Evolutionary conservation across 2,888 invertebrate genomes (phyloP), one percentile per base, ranked within the genome.

Genomic region (Tetragonisca angustula): DNA sequence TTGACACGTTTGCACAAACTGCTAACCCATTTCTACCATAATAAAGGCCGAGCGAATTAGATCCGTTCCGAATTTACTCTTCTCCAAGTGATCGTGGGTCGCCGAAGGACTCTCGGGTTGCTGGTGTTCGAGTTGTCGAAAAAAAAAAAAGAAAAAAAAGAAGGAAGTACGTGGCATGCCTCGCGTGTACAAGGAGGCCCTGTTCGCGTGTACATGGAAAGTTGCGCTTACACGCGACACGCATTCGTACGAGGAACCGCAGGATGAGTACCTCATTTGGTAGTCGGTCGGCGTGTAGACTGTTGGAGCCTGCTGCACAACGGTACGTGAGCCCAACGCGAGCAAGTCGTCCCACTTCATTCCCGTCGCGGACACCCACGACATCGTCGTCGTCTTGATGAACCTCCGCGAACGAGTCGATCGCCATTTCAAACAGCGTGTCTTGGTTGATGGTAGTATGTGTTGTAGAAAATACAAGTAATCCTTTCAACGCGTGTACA

Each of bases 221-320:
- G 75, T 81, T 73, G 73, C 59, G 67, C 59, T 52, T 65, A 78
- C 74, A 71, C 67, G 52, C 73, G 82, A 65, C 56, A 69, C 69
- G 81, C 79, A 68, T 82, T 70, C 73, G 72, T 75, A 75, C 78
- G 76, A 77, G 86, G 61, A 88, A 80, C 67, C 81, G 36, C 65
- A 61, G 61, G 70, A 76, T 64, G 70, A 78, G 19, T 65, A 11
- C 56, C 86, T 88, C 87, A 88, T 87, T 64, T 88, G 83, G 77
- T 86, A 88, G 86, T 88, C 87, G 70, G 56, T 49, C 54, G 74
- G 79, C 79, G 79, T 81, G 79, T 72, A 52, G 73, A 52, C 79
- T 74, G 54, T 43, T 67, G 80, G 68, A 56, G 79, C n/a, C 56
- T 59, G n/a, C 50, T 74, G 73, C 70, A 72, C 76, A 83, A 84